These are phyloP conservation scores for Dermochelys coriacea DNA, from an alignment of 2,797 vertebrate species.

Conservation along the genomic window DNA sequence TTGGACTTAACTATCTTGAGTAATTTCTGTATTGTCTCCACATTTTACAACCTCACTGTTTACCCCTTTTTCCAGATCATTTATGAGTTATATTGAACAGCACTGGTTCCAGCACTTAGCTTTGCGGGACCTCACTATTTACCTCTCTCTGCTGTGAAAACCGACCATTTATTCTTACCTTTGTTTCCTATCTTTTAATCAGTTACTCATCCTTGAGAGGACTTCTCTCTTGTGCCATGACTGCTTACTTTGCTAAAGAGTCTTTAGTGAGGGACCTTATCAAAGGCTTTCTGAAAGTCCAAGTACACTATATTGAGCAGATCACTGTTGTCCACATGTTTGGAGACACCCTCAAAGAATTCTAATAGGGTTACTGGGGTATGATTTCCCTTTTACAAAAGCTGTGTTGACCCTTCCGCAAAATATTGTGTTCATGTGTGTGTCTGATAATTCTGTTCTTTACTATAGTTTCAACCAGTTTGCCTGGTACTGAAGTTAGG, in stretches of 20 bases:
- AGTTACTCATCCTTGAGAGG: not conserved
- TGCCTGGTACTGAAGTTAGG: not conserved
- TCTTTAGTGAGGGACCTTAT: not conserved
- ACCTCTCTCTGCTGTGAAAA: not conserved
- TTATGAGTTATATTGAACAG: not conserved
- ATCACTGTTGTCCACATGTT: not conserved
- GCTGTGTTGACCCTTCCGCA: not conserved
- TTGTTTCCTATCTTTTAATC: not conserved
- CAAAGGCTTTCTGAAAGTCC: not conserved
- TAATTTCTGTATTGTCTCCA: not conserved
- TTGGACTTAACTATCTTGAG: not conserved
- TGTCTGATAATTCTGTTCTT: not conserved
- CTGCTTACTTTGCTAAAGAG: not conserved
- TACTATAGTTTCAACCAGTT: not conserved
- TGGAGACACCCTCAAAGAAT: not conserved
- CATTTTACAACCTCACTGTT: not conserved
- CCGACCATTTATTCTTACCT: not conserved
- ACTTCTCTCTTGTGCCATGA: not conserved
- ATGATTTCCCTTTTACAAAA: not conserved
- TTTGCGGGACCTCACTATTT: not conserved
- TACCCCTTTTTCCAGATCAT: not conserved
- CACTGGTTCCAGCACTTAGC: not conserved
- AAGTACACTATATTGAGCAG: not conserved
- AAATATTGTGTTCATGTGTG: not conserved
- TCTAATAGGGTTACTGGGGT: not conserved